phyloP scores from a whole-genome alignment of 2,888 invertebrate genomes.

The Drosophila fulvimacula region DNA sequence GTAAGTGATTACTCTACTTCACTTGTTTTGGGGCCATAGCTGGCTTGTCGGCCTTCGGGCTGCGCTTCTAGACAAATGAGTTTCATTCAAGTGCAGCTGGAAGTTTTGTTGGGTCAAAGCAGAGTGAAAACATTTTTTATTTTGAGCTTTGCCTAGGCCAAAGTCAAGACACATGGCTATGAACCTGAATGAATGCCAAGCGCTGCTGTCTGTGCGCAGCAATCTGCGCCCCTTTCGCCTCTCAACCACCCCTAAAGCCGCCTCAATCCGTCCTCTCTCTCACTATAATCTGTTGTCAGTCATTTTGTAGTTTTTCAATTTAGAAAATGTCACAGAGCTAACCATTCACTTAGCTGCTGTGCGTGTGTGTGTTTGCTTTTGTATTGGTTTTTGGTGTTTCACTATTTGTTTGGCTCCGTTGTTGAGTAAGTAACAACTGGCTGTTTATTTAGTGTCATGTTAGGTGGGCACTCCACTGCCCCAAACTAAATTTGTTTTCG shows the following conservation, averaged over 20 bases:
- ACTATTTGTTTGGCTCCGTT: conserved; percentile 75
- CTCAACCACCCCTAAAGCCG: background rate
- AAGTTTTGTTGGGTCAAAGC: conserved; percentile 10
- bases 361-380: conserved; percentile 39
- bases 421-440: conserved; percentile 78
- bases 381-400: conserved; percentile 67
- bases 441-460: conserved; percentile 81
- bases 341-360: conserved; percentile 70
- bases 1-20: conserved; percentile 60
- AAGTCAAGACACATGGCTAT: conserved; percentile 50
- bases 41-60: background rate
- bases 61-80: conserved; percentile 39
- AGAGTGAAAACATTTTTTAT: conserved; percentile 24
- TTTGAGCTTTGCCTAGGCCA: conserved; percentile 27
- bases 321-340: conserved; percentile 78
- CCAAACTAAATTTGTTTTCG: conserved; percentile 58
- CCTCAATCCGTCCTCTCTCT: conserved; percentile 5
- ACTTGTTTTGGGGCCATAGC: background rate
- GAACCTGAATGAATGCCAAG: conserved; percentile 36
- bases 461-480: conserved; percentile 39
- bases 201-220: conserved; percentile 36
- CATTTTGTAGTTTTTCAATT: conserved; percentile 81
- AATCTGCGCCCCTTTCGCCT: background rate
- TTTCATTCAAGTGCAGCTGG: conserved; percentile 19
- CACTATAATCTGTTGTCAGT: conserved; percentile 76